These are phyloP conservation scores for Dinocampus coccinellae DNA, from an alignment of 2,888 invertebrate species.

Conservation along the genomic window DNA sequence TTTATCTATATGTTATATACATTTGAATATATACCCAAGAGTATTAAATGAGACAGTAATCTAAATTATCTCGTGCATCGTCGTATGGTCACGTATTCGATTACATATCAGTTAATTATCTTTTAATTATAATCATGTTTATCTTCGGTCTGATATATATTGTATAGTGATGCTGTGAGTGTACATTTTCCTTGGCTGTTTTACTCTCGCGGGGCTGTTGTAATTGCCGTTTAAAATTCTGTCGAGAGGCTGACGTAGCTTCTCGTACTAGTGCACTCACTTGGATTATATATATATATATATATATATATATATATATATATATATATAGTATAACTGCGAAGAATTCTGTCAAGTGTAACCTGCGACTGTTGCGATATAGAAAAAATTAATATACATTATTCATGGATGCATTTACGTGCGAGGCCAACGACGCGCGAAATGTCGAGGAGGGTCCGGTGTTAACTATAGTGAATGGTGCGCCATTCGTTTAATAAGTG, in stretches of 20 bases:
- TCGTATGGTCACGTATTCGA: slow-evolving; percentile 52
- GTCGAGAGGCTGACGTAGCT: slow-evolving; percentile 40
- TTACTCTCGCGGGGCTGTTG: slow-evolving; percentile 31
- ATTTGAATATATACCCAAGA: neutral
- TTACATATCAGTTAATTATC: slow-evolving; percentile 61
- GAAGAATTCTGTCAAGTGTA: slow-evolving; percentile 2
- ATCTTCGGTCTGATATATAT: slow-evolving; percentile 54
- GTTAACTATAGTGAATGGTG: neutral
- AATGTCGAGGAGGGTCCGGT: slow-evolving; percentile 9
- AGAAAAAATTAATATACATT: slow-evolving; percentile 49
- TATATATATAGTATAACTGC: neutral
- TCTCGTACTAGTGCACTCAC: slow-evolving; percentile 22
- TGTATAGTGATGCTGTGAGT: neutral
- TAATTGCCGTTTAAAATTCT: slow-evolving; percentile 54
- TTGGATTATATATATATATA: neutral
- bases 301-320: neutral
- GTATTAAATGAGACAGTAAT: slow-evolving; percentile 24
- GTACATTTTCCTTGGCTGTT: slow-evolving; percentile 11
- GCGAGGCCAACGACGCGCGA: neutral
- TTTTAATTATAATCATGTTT: slow-evolving; percentile 65
- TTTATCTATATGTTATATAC: too few relatives aligned
- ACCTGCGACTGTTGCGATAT: slow-evolving; percentile 38
- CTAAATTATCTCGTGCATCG: slow-evolving; percentile 39
- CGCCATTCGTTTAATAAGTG: slow-evolving; percentile 14
- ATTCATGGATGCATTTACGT: slow-evolving; percentile 44